Conservation (phyloP, 2,113 vertebrate genomes). For the Ramphastos sulfuratus region DNA sequence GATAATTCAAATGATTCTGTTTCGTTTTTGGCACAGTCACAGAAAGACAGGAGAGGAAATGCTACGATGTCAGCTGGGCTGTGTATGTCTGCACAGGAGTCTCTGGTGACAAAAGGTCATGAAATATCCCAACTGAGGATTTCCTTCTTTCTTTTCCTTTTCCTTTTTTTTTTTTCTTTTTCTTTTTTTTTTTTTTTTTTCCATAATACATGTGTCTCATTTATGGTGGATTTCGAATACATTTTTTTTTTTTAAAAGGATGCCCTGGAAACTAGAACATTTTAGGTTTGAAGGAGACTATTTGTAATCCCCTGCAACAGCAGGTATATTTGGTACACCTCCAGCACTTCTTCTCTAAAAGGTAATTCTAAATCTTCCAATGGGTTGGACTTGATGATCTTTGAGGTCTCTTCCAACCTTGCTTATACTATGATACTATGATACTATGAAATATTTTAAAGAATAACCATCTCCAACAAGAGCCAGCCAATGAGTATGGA, state of each 20-base stretch:
- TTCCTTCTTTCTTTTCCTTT: neutral
- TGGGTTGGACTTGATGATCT: too few species aligned
- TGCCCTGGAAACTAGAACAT: neutral
- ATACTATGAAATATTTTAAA: neutral
- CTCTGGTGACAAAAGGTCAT: neutral
- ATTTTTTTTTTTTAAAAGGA: neutral
- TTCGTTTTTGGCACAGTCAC: slow-evolving; percentile 20
- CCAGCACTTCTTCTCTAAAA: neutral
- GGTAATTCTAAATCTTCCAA: neutral
- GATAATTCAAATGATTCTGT: neutral
- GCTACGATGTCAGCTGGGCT: neutral
- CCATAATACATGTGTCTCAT: neutral
- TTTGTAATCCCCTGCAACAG: neutral
- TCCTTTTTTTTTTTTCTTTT: neutral
- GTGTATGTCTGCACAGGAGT: neutral
- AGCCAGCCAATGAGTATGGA: neutral
- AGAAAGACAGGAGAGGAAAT: neutral
- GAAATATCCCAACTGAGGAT: neutral
- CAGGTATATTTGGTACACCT: neutral
- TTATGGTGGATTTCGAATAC: neutral
- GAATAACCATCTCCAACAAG: neutral
- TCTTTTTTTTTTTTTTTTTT: neutral
- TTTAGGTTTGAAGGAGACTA: neutral
- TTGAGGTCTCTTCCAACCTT: too few species aligned
- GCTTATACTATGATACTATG: too few species aligned